Evolutionary conservation across 2,888 invertebrate species (phyloP).

Genomic region (Odiellus spinosus): DNA sequence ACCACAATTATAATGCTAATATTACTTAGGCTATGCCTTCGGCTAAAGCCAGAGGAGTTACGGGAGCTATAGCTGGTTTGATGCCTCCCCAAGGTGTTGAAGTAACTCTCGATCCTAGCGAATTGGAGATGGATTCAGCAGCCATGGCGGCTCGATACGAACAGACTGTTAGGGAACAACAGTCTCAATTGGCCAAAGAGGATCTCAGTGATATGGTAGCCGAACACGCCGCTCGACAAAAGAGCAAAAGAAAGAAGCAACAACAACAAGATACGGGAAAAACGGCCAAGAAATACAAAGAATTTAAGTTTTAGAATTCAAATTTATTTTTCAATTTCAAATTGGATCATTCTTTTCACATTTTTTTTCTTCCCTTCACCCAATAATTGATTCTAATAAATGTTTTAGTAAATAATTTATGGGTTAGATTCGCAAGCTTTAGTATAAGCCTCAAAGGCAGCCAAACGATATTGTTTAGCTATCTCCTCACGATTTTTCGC

Average conservation of each 20-base stretch:
- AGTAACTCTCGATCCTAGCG: constrained; percentile 90
- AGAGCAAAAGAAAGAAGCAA: constrained; percentile 75
- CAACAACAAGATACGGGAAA: constrained; percentile 60
- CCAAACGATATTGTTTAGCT: constrained; percentile 51
- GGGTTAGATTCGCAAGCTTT: no score
- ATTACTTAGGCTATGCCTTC: no score
- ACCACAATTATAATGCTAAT: no score
- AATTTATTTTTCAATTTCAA: neutral
- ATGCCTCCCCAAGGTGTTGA: constrained; percentile 46
- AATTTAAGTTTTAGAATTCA: constrained; percentile 71
- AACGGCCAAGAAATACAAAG: constrained; percentile 91
- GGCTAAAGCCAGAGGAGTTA: constrained; percentile 24
- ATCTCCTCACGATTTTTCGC: constrained; percentile 42
- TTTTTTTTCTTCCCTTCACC: no score
- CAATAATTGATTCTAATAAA: no score
- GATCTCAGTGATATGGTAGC: constrained; percentile 97
- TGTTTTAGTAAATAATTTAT: no score
- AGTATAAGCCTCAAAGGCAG: constrained; percentile 49
- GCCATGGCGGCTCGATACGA: constrained; percentile 93
- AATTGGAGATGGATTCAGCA: constrained; percentile 86
- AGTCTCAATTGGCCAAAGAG: constrained; percentile 72
- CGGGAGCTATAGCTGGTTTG: constrained; percentile 5
- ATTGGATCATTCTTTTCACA: no score
- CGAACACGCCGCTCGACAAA: constrained; percentile 91
- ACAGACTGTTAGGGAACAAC: constrained; percentile 83